Conservation (phyloP, 2,888 invertebrate species). For the Bombylius discolor region DNA sequence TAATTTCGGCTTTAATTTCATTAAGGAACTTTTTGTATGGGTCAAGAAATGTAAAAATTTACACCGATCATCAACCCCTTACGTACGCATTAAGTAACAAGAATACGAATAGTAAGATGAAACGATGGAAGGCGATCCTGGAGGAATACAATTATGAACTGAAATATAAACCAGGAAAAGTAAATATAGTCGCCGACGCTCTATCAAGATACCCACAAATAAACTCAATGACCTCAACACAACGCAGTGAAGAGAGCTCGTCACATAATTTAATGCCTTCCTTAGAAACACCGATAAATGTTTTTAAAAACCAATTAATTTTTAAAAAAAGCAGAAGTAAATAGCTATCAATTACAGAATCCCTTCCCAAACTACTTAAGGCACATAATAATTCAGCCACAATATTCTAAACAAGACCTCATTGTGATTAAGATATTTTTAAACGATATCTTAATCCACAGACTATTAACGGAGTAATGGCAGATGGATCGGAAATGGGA, state of each 20-base stretch:
- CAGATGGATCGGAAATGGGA: conserved; percentile 10
- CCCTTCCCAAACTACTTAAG: not conserved
- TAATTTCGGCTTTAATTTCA: conserved; percentile 1
- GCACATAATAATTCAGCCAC: not conserved
- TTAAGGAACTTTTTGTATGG: not conserved
- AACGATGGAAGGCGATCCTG: not conserved
- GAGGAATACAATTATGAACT: conserved; percentile 8
- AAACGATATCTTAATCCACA: conserved; percentile 3
- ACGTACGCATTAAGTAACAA: conserved; percentile 15
- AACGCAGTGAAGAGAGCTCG: conserved; percentile 10
- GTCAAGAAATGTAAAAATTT: not conserved
- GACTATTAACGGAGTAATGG: conserved; percentile 8
- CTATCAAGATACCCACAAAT: conserved; percentile 1
- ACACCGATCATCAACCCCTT: conserved; percentile 13
- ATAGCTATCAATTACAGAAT: conserved; percentile 1
- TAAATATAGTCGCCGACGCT: conserved; percentile 10
- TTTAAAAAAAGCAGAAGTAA: not conserved
- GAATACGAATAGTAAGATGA: conserved; percentile 12
- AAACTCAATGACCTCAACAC: conserved; percentile 6
- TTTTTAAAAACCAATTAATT: conserved; percentile 9
- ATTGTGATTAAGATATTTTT: conserved; percentile 4
- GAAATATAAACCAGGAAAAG: conserved; percentile 8
- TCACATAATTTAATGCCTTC: conserved; percentile 8
- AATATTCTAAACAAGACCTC: conserved; percentile 2
- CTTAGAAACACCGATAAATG: conserved; percentile 9